Conservation (phyloP, 2,888 invertebrate species). For the Lepidochitona cinerea region DNA sequence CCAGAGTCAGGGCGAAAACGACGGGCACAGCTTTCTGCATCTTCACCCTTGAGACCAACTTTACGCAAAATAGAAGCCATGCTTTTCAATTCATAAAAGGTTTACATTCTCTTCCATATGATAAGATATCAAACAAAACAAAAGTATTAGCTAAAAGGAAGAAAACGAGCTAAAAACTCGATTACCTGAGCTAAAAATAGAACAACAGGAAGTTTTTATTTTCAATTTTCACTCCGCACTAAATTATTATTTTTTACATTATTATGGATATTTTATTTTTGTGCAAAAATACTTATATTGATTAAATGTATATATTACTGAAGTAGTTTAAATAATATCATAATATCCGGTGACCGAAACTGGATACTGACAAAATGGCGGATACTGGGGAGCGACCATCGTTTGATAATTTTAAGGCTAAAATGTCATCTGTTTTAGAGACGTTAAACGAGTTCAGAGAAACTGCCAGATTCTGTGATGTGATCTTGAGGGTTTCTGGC, state of each 20-base stretch:
- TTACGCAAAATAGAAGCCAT: not conserved
- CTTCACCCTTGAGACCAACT: not conserved
- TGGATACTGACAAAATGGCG: conserved; percentile 44
- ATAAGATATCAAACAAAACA: no score
- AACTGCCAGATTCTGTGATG: conserved; percentile 63
- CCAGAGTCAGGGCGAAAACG: not conserved
- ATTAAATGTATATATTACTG: not conserved
- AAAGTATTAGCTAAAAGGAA: no score
- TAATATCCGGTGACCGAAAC: not conserved
- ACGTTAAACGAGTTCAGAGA: conserved; percentile 53
- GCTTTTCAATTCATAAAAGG: not conserved
- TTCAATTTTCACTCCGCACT: no score
- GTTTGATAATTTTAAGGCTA: conserved; percentile 37
- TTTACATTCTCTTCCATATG: no score
- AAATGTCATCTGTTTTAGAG: conserved; percentile 33
- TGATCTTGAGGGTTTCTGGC: conserved; percentile 62
- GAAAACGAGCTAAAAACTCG: no score
- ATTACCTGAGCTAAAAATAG: no score
- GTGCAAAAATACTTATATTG: no score
- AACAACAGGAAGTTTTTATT: no score
- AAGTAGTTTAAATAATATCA: not conserved
- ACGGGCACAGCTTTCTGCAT: not conserved
- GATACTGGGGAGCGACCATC: conserved; percentile 19
- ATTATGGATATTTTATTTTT: no score
- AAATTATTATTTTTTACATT: no score